Percentiles rank a stretch among this genome's conserved stretches.
Conservation (phyloP, 1,140 invertebrate species). For the Drosophila insularis region DNA sequence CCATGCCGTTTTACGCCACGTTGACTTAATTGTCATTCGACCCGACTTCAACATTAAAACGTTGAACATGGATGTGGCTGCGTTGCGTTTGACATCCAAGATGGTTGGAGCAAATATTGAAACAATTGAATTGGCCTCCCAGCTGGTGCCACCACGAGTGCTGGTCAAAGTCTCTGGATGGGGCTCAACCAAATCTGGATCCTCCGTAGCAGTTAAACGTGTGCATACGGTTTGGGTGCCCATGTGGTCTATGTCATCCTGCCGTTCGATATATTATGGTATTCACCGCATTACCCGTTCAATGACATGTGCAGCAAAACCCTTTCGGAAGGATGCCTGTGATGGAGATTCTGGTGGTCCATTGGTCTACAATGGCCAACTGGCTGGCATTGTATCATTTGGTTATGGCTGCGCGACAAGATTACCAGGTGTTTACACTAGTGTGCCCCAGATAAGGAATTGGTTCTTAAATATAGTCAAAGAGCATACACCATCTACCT, state of each 20-base stretch:
- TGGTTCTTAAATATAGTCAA: conserved; percentile 43
- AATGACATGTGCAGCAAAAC: conserved; percentile 52
- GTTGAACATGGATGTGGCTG: conserved; percentile 63
- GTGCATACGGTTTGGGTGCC: conserved; percentile 57
- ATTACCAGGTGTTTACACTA: conserved; percentile 62
- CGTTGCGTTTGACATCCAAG: conserved; percentile 26
- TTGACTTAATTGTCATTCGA: conserved; percentile 36
- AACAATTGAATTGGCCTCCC: conserved; percentile 47
- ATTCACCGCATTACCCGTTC: conserved; percentile 42
- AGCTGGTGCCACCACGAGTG: conserved; percentile 24
- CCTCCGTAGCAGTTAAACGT: conserved; percentile 29
- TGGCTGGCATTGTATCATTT: conserved; percentile 58
- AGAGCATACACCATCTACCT: conserved; percentile 23
- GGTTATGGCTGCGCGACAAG: conserved; percentile 49
- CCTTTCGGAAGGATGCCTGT: conserved; percentile 51
- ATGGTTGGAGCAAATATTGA: conserved; percentile 48
- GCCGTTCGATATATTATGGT: conserved; percentile 36
- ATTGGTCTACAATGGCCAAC: conserved; percentile 47
- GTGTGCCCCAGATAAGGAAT: conserved; percentile 45
- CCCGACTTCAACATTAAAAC: conserved; percentile 42
- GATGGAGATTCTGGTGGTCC: conserved; percentile 65
- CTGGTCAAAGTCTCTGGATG: conserved; percentile 59
- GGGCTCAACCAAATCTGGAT: conserved; percentile 26
- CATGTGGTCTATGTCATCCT: conserved; percentile 49
- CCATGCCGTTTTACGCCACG: conserved; percentile 31